Evolutionary conservation across 1,140 invertebrate species (phyloP).

Genomic region (Drosophila chauvacae): DNA sequence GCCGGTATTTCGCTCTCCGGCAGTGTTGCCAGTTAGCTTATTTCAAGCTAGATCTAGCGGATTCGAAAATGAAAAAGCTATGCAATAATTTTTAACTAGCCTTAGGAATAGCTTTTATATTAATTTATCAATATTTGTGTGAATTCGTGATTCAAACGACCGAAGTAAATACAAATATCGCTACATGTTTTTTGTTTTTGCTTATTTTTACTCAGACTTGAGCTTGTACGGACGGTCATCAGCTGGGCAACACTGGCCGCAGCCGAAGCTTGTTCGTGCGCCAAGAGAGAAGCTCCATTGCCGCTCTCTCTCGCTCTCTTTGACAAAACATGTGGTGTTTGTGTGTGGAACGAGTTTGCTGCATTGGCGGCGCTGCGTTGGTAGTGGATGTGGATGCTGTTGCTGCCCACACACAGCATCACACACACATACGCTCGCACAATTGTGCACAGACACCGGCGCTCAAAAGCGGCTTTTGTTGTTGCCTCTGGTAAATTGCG

Average conservation of each 20-base stretch:
- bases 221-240: too few species aligned
- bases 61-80: too few species aligned
- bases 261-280: constrained; percentile 11
- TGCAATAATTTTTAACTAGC: too few species aligned
- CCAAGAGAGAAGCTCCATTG: not conserved
- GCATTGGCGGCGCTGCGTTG: constrained; percentile 20
- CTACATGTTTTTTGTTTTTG: too few species aligned
- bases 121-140: too few species aligned
- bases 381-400: constrained; percentile 37
- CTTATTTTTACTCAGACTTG: too few species aligned
- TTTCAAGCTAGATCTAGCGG: too few species aligned
- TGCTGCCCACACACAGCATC: constrained; percentile 47
- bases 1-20: not conserved
- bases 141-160: too few species aligned
- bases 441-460: not conserved
- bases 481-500: constrained; percentile 59
- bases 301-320: not conserved
- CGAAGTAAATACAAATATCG: too few species aligned
- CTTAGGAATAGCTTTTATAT: too few species aligned
- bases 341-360: constrained; percentile 67
- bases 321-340: constrained; percentile 17
- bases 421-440: not conserved
- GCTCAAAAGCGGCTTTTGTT: constrained; percentile 20
- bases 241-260: not conserved
- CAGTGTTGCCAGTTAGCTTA: too few species aligned